Conservation (phyloP, 2,797 vertebrate genomes). For the Amniataba percoides region DNA sequence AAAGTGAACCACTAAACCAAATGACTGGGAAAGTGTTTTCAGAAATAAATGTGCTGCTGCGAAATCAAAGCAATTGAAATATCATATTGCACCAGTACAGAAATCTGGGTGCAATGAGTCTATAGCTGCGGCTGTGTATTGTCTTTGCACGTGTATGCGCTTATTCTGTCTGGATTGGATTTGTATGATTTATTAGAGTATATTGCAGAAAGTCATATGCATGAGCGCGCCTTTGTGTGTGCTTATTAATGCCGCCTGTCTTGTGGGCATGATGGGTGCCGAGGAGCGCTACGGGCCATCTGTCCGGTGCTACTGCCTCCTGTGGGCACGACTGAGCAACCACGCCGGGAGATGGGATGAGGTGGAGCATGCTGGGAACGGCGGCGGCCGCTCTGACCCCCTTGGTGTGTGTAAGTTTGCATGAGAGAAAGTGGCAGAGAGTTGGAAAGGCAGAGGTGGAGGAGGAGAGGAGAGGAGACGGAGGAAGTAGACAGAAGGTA, state of each 20-base stretch:
- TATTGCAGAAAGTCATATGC: constrained; percentile 9
- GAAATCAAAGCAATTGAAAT: constrained; percentile 67
- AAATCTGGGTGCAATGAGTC: constrained; percentile 41
- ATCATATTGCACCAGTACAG: constrained; percentile 31
- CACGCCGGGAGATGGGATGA: constrained; percentile 42
- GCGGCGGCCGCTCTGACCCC: constrained; percentile 44
- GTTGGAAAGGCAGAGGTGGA: not conserved
- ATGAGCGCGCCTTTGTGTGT: constrained; percentile 10
- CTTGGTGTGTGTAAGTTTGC: constrained; percentile 34
- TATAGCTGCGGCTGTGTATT: constrained; percentile 20
- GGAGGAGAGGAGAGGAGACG: not conserved
- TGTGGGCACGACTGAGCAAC: constrained; percentile 50
- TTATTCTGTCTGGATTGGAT: constrained; percentile 28
- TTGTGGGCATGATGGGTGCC: constrained; percentile 40
- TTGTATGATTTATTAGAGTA: constrained; percentile 39
- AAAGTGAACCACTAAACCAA: constrained; percentile 67
- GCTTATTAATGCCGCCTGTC: constrained; percentile 59
- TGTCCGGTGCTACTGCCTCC: constrained; percentile 41
- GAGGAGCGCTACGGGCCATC: constrained; percentile 41
- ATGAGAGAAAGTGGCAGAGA: constrained; percentile 13
- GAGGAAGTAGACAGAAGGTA: constrained; percentile 3
- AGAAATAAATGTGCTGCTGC: constrained; percentile 52
- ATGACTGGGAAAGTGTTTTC: constrained; percentile 67
- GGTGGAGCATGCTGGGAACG: constrained; percentile 29
- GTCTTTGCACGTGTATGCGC: constrained; percentile 14